phyloP scores from a whole-genome alignment of 1,140 invertebrate genomes.

The Drosophila neocordata region DNA sequence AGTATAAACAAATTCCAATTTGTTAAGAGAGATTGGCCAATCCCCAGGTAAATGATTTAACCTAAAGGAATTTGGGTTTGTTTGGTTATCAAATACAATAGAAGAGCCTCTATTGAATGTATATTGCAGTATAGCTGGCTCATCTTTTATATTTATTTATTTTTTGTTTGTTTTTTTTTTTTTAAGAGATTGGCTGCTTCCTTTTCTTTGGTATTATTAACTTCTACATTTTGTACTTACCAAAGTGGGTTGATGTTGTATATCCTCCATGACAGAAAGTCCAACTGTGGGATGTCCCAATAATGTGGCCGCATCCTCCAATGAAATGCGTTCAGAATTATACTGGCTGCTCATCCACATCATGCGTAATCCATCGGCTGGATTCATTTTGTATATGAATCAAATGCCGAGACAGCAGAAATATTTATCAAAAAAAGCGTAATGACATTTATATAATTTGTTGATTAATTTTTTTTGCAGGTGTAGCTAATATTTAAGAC shows the following conservation, averaged over 20 bases:
- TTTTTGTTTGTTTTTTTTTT: constrained; percentile 32
- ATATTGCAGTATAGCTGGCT: background rate
- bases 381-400: constrained; percentile 68
- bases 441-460: constrained; percentile 32
- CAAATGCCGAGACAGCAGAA: background rate
- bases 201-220: background rate
- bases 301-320: constrained; percentile 72
- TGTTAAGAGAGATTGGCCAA: constrained; percentile 56
- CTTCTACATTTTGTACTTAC: constrained; percentile 45
- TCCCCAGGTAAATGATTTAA: constrained; percentile 44
- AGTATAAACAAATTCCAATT: constrained; percentile 79
- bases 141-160: constrained; percentile 41
- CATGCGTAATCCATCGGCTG: constrained; percentile 86
- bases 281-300: constrained; percentile 71
- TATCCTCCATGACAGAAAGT: constrained; percentile 81
- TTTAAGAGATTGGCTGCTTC: constrained; percentile 42
- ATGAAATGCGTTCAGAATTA: constrained; percentile 73
- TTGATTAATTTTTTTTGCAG: background rate
- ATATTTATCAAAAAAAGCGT: background rate
- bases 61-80: constrained; percentile 65
- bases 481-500: too few species aligned
- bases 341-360: constrained; percentile 88
- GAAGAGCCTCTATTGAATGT: background rate
- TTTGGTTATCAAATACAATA: constrained; percentile 44
- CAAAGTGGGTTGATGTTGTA: constrained; percentile 75